These are phyloP conservation scores for Thripadectes ignobilis DNA, from an alignment of 2,797 vertebrate species.

Conservation along the genomic window DNA sequence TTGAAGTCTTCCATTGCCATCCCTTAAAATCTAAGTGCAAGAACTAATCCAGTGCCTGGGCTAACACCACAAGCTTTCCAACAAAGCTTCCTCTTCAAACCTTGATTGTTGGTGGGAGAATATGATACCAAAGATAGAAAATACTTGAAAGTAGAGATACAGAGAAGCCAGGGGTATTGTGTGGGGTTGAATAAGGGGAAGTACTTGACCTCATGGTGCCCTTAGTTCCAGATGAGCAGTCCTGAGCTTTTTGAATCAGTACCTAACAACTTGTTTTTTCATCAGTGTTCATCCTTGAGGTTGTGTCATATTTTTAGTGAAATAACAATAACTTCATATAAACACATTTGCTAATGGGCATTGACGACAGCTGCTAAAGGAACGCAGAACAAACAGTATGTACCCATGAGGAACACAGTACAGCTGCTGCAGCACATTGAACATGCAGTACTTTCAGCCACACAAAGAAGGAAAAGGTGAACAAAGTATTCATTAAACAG, in stretches of 20 bases:
- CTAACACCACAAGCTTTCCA: not conserved
- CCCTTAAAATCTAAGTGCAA: not conserved
- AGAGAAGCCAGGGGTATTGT: not conserved
- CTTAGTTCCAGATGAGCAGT: slow-evolving; percentile 40
- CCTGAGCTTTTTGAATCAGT: not conserved
- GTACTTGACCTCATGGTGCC: slow-evolving; percentile 12
- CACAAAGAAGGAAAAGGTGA: not conserved
- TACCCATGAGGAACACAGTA: accelerated
- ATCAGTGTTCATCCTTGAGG: not conserved
- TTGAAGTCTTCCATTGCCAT: not conserved
- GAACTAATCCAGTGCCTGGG: accelerated
- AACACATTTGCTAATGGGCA: not conserved
- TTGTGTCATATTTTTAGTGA: not conserved
- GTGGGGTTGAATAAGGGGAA: slow-evolving; percentile 49
- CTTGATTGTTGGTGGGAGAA: not conserved
- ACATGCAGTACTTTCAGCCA: not conserved
- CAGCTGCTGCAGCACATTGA: not conserved
- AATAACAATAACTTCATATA: not conserved
- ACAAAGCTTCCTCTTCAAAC: not conserved
- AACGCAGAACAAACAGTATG: not conserved
- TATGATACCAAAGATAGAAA: not conserved
- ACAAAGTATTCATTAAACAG: not conserved
- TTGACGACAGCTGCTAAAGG: not conserved
- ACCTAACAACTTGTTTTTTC: not conserved
- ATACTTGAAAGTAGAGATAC: not conserved